Conservation (phyloP, 2,888 invertebrate species). For the Polymixis lichenea region DNA sequence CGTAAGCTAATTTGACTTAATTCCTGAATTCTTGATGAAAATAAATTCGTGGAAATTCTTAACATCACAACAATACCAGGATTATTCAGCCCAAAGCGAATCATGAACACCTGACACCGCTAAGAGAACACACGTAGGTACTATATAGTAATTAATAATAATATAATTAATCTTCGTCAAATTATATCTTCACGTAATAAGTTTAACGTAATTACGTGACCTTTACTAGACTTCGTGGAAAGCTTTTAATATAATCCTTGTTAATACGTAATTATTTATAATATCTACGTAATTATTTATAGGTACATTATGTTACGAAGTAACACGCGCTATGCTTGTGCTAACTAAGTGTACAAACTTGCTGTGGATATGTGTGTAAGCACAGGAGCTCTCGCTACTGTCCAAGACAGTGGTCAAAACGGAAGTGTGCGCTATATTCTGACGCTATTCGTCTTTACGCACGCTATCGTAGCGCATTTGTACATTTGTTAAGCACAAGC, state of each 20-base stretch:
- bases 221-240: background rate
- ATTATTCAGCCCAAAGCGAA: background rate
- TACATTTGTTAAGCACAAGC: too few relatives aligned
- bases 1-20: background rate
- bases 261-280: background rate
- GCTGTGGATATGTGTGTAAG: too few relatives aligned
- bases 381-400: too few relatives aligned
- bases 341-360: too few relatives aligned
- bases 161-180: slow-evolving; percentile 42
- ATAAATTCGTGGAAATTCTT: background rate
- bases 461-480: too few relatives aligned
- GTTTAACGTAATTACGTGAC: slow-evolving; percentile 28
- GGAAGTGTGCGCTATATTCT: too few relatives aligned
- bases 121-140: background rate
- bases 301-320: too few relatives aligned
- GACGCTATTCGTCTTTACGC: too few relatives aligned
- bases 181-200: slow-evolving; percentile 6
- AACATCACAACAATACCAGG: background rate
- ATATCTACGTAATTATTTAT: too few relatives aligned
- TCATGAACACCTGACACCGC: background rate
- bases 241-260: background rate
- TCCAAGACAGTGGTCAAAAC: too few relatives aligned
- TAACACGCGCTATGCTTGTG: too few relatives aligned
- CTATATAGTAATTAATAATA: slow-evolving; percentile 16
- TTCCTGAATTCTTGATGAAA: background rate